Evolutionary conservation across 2,888 invertebrate genomes (phyloP), one percentile per base, ranked within the genome.

Genomic region (Eupithecia abbreviata): DNA sequence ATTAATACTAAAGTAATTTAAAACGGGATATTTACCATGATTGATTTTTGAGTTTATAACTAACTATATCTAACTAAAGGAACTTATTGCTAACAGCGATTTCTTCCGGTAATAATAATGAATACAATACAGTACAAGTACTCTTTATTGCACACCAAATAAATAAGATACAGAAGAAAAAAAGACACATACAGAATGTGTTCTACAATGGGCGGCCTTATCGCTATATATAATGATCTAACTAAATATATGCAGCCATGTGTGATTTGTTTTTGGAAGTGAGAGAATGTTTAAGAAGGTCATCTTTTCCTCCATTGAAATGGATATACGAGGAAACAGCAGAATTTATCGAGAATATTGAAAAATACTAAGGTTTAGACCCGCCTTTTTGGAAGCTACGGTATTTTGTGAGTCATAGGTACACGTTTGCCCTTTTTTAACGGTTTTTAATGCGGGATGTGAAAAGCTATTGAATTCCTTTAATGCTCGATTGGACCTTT

Each of bases 401-500:
- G 80, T 78, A 42, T 77, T 78, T 71, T 62, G 66, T 81, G 83
- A 86, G 80, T 79, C 81, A 85, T 68, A n/a, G n/a, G n/a, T n/a
- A 73, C 76, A 18, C 76, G 65, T 80, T 81, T 79, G 77, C 81
- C 79, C 80, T 84, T 83, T 83, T 80, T 77, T 85, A 87, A 87
- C 86, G 85, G 86, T 84, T 74, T 73, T 74, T 81, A 72, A 81
- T 68, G 73, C 75, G 80, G 71, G 81, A 75, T 81, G 76, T 76
- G 67, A 68, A 75, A 77, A 81, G 78, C 71, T 71, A 76, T 79
- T 77, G 49, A 74, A 72, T 70, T 47, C 30, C 30, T 30, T 30
- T 30, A 30, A 30, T 66, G 30, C 58, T 78, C 58, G 41, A 73
- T 65, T 69, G 47, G 4, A 49, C 69, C 69, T 69, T 42, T 66